These are phyloP conservation scores for Cephalopachus bancanus DNA, from an alignment of 2,797 vertebrate genomes.

Conservation along the genomic window DNA sequence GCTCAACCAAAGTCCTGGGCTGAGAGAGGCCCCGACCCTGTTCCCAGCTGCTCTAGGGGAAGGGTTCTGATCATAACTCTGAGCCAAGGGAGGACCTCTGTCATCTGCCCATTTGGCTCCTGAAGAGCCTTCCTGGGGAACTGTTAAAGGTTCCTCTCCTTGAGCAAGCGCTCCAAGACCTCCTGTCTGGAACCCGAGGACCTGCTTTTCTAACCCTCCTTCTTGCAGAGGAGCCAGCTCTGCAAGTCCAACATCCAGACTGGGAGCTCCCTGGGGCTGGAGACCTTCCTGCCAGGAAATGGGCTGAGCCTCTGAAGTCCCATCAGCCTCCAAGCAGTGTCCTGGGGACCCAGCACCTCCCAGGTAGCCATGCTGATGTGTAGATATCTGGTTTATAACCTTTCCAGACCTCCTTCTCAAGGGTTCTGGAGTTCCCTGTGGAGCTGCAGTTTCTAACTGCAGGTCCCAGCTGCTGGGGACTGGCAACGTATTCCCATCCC, in stretches of 20 bases:
- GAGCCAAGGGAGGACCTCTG: background rate
- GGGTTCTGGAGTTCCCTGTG: constrained; percentile 8
- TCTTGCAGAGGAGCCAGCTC: constrained; percentile 56
- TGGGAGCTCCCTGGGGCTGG: background rate
- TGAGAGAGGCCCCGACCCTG: background rate
- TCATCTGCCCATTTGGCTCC: constrained; percentile 63
- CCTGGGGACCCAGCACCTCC: constrained; percentile 2
- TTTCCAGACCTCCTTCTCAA: constrained; percentile 5
- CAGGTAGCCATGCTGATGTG: background rate
- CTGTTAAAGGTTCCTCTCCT: background rate
- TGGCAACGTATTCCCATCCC: background rate
- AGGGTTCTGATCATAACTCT: constrained; percentile 35
- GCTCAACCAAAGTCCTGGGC: constrained; percentile 70
- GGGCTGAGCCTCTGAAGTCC: constrained; percentile 20
- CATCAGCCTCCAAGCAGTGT: background rate
- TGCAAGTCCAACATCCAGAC: constrained; percentile 38
- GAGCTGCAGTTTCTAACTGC: constrained; percentile 44
- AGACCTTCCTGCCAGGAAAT: constrained; percentile 69
- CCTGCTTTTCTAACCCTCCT: constrained; percentile 53
- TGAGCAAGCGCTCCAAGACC: background rate
- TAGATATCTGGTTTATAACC: background rate
- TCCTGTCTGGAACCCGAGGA: background rate
- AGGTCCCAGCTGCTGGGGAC: constrained; percentile 60
- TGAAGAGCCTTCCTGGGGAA: constrained; percentile 52
- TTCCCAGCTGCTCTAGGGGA: background rate